Evolutionary conservation across 2,113 vertebrate species (phyloP), one percentile per base, ranked within the genome.

Genomic region (Hippocampus mohnikei): DNA sequence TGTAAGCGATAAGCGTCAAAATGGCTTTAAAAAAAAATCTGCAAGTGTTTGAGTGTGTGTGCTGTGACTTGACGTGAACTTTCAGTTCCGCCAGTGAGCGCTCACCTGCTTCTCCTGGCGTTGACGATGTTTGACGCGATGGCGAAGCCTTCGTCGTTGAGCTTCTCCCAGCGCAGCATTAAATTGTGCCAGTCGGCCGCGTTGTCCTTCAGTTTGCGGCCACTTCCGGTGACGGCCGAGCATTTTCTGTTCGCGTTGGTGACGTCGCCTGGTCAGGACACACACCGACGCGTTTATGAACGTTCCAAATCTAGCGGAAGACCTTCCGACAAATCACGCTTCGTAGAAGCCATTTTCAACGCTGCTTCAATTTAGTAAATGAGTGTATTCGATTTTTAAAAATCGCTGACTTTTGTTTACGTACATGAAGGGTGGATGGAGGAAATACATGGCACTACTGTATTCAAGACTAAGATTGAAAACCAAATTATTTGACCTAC

Each of bases 121-220:
- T 95, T 95, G 60, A 93, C 92, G 21, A 98, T 95, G 75, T 81
- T 94, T 44, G 81, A 91, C 0, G 94, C 94, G 0, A 40, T 72
- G 2, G 67, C 71, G 78, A 95, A 95, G 0, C 95, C 95, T 0
- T 87, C 81, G 1, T 95, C 90, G 8, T 90, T 98, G 53, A 95
- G 90, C 8, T 76, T 86, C 37, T 98, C 95, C 97, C 97, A 99
- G 75, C 93, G 93, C 79, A 94, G 82, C 69, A 96, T 93, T 79
- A 97, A 91, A 85, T 99, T 99, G 78, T 98, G 96, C 96, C 95
- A 98, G 66, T 98, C 95, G 0, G 96, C 97, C 1, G 94, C 95
- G 29, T 95, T 95, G 87, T 99, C 96, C 88, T 94, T 97, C 73
- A 97, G 84, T 88, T 96, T 99, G 69, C 96, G 93, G 5, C 91